A percentile compares a stretch with the other conserved stretches of the same genome.
Evolutionary conservation across 2,113 vertebrate species (phyloP).

Genomic region (Tenebrosternarchus preto): DNA sequence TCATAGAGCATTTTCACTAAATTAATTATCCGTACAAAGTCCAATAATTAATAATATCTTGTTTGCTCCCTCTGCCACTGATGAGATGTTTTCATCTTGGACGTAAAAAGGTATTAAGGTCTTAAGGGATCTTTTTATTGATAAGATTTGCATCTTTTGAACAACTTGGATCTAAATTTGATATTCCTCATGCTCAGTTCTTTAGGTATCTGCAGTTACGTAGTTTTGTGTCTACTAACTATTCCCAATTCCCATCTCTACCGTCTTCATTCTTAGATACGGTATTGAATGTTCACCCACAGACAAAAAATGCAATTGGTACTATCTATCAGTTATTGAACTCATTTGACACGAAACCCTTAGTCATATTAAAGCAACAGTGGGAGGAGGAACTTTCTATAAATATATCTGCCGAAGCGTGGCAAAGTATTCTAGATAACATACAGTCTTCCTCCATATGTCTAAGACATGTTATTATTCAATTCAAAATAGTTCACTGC

Average conservation of each 20-base stretch:
- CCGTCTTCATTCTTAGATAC: neutral
- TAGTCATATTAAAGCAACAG: neutral
- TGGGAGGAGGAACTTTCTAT: neutral
- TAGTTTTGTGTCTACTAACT: slow-evolving; percentile 2
- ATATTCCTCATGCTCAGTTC: neutral
- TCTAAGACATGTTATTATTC: neutral
- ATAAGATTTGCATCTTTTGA: neutral
- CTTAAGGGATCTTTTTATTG: neutral
- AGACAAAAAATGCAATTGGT: neutral
- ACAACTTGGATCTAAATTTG: neutral
- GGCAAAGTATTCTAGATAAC: neutral
- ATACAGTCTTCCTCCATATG: neutral
- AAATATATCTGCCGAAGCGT: neutral
- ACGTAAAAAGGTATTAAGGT: no score
- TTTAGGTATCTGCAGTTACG: neutral
- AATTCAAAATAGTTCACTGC: no score
- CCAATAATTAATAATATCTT: no score
- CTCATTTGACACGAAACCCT: neutral
- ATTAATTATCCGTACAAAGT: no score
- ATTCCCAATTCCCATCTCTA: neutral
- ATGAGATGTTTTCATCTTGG: no score
- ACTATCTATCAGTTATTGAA: neutral
- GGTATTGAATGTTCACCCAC: neutral
- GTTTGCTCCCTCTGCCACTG: no score
- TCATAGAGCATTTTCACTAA: no score